Conservation (phyloP, 1,140 invertebrate genomes). For the Drosophila asahinai region DNA sequence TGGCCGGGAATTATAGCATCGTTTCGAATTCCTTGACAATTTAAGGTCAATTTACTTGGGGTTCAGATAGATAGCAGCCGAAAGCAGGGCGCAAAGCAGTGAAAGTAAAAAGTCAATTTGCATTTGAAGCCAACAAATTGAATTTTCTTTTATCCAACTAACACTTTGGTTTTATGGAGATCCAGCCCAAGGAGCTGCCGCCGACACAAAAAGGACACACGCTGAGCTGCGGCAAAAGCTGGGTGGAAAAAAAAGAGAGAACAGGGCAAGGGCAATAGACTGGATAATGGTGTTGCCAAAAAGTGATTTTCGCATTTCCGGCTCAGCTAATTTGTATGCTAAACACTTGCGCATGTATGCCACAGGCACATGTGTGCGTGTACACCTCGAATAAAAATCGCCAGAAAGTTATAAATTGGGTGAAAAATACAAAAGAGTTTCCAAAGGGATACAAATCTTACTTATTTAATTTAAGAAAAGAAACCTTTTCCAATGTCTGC, state of each 20-base stretch:
- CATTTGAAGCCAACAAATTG: conserved; percentile 66
- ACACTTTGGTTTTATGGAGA: conserved; percentile 65
- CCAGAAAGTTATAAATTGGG: background rate
- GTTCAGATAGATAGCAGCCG: conserved; percentile 24
- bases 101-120: conserved; percentile 60
- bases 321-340: conserved; percentile 79
- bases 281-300: conserved; percentile 74
- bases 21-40: conserved; percentile 48
- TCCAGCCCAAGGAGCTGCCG: conserved; percentile 29
- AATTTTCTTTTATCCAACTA: conserved; percentile 68
- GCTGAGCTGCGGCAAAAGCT: conserved; percentile 23
- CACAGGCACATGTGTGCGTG: conserved; percentile 29
- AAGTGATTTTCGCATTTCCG: conserved; percentile 81
- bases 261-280: conserved; percentile 57
- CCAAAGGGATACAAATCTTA: background rate
- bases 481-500: background rate
- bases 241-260: conserved; percentile 4
- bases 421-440: background rate
- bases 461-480: background rate
- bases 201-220: conserved; percentile 44
- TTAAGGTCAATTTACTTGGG: conserved; percentile 49
- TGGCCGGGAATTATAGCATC: conserved; percentile 36
- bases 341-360: conserved; percentile 61
- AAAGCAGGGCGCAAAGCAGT: conserved; percentile 17
- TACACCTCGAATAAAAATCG: conserved; percentile 17